Base-by-base conservation (phyloP, 2,888 invertebrate species). In the Sturmia bella region DNA sequence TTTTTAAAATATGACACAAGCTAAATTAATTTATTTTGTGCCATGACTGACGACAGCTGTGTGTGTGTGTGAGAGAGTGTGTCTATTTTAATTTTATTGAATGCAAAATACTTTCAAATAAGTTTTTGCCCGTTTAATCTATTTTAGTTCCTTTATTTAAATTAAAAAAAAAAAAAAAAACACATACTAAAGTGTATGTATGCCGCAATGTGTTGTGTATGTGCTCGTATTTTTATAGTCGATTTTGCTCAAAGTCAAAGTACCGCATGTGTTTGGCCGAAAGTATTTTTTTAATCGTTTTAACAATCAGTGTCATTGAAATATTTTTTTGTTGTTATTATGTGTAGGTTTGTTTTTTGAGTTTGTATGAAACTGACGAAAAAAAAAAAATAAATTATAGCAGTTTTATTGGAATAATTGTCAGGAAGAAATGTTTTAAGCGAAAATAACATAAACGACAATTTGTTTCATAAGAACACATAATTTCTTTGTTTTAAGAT, bases 121-220 rank as follows among this genome's bases (percentile, higher is more conserved):
- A 27, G 37, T 59, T 41, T 73, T 50, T 59, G n/a, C 43, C 41
- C 17, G 11, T 66, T 73, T 81, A 61, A 68, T 76, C 61, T 66
- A 63, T 77, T 77, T 81, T 73, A 77, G 72, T 81, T 81, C 76
- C 68, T 81, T 77, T 76, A 76, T 77, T 77, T 80, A 68, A 80
- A 61, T 63, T 72, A 61, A 73, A 73, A 72, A 68, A 68, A 75
- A 0, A 39, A 39, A 39, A 11, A 9, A 3, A 45, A 5, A 45
- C 7, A 45, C 17, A 45, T 45, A n/a, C 11, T 15, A 1, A 7
- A 15, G n/a, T 2, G n/a, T n/a, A 43, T 5, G 13, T 13, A 15
- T 15, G 4, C 43, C 11, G 11, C 11, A 12, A 43, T 13, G 43
- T 43, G 43, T 15, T 43, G 43, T n/a, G 27, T 27, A 6, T 27